Percentiles rank a stretch among this genome's conserved stretches.
These are phyloP conservation scores for Unio pictorum DNA, from an alignment of 2,888 invertebrate genomes.

Conservation along the genomic window DNA sequence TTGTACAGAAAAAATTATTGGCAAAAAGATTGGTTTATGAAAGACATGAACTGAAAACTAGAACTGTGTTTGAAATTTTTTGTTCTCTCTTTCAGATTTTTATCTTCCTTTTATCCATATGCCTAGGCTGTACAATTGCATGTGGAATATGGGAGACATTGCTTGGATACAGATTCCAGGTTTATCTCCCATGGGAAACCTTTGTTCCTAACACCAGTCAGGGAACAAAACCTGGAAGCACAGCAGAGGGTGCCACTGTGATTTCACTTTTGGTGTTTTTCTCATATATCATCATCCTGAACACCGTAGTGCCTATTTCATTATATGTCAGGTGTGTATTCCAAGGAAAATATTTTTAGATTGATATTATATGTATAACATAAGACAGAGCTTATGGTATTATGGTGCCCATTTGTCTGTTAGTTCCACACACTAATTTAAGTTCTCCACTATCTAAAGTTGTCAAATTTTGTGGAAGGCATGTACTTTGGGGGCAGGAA, in stretches of 20 bases:
- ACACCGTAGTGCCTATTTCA: constrained; percentile 99
- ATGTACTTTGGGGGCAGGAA: no score
- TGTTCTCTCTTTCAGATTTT: constrained; percentile 86
- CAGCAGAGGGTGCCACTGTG: constrained; percentile 76
- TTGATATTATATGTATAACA: neutral
- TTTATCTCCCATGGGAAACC: constrained; percentile 93
- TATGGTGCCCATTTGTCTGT: no score
- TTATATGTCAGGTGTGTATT: constrained; percentile 90
- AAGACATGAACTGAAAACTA: neutral
- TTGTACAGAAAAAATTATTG: neutral
- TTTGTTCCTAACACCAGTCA: constrained; percentile 80
- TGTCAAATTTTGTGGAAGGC: no score
- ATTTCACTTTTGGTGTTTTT: constrained; percentile 98
- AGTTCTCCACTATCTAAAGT: no score
- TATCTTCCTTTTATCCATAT: constrained; percentile 96
- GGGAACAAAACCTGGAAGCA: constrained; percentile 36
- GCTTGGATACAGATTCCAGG: constrained; percentile 76
- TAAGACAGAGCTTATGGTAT: no score
- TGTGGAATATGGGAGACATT: constrained; percentile 98
- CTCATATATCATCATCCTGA: constrained; percentile 98
- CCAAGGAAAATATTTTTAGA: neutral
- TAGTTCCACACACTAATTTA: no score
- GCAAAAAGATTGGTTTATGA: neutral
- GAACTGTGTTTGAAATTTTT: neutral
- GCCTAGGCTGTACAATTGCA: constrained; percentile 97